These are phyloP conservation scores for Cataglyphis cursor DNA, from an alignment of 2,888 invertebrate genomes.

Conservation along the genomic window DNA sequence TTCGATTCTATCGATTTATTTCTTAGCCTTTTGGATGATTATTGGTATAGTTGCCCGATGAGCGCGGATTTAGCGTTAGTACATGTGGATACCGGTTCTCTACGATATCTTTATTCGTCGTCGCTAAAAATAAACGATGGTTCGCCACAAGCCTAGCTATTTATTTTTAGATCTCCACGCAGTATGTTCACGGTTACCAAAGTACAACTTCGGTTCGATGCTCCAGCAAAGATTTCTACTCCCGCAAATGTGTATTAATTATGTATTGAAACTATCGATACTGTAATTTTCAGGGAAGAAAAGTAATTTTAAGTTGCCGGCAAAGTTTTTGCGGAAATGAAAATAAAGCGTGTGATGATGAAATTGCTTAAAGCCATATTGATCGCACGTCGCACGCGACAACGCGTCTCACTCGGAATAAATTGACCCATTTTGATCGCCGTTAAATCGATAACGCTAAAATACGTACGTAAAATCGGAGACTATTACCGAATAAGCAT, in stretches of 20 bases:
- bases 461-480: conserved; percentile 40
- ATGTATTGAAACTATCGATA: background rate
- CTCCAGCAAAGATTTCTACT: conserved; percentile 13
- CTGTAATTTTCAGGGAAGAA: background rate
- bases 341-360: conserved; percentile 26
- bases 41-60: background rate
- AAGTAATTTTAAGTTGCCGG: background rate
- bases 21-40: background rate
- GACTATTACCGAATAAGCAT: conserved; percentile 37
- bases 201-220: conserved; percentile 35
- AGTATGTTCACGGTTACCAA: conserved; percentile 33
- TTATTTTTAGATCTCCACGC: conserved; percentile 49
- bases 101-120: conserved; percentile 23
- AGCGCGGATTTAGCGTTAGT: background rate
- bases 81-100: conserved; percentile 28
- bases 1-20: background rate
- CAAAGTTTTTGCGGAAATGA: conserved; percentile 23
- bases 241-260: background rate
- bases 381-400: conserved; percentile 19
- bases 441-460: conserved; percentile 41
- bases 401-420: conserved; percentile 13
- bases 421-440: conserved; percentile 51
- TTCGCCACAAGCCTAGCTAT: conserved; percentile 27
- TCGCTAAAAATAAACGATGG: conserved; percentile 45
- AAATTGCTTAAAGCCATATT: conserved; percentile 41